Conservation (phyloP, 2,888 invertebrate species). For the Drosophila koepferae region DNA sequence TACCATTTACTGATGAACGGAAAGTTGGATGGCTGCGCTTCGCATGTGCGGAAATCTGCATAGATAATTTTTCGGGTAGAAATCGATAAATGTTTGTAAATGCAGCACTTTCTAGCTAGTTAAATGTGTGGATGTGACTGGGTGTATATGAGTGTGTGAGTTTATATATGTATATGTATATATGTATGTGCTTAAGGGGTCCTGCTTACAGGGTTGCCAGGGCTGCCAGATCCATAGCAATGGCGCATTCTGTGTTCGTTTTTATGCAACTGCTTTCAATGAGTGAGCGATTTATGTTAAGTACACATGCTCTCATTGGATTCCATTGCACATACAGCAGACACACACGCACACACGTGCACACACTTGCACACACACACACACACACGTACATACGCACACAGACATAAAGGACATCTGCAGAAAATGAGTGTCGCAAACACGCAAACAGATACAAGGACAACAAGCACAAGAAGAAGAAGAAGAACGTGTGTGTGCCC, state of each 20-base stretch:
- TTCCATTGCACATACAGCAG: conserved; percentile 62
- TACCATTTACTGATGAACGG: conserved; percentile 33
- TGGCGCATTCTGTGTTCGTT: conserved; percentile 55
- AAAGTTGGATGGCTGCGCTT: conserved; percentile 61
- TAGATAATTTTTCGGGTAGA: conserved; percentile 69
- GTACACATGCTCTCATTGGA: conserved; percentile 80
- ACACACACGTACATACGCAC: conserved; percentile 16
- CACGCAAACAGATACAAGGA: conserved; percentile 80
- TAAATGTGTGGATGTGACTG: background rate
- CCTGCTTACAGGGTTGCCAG: conserved; percentile 21
- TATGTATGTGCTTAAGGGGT: conserved; percentile 1
- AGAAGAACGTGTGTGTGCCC: conserved; percentile 76
- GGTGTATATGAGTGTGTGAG: background rate
- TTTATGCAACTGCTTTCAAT: conserved; percentile 80
- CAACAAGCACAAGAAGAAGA: conserved; percentile 39
- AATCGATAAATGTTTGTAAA: conserved; percentile 75
- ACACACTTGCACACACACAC: conserved; percentile 13
- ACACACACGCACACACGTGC: conserved; percentile 16
- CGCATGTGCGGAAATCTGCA: conserved; percentile 66
- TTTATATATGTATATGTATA: background rate
- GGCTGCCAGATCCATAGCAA: conserved; percentile 25
- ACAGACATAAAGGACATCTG: conserved; percentile 68
- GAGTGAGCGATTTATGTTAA: conserved; percentile 79
- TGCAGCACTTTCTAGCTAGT: conserved; percentile 48
- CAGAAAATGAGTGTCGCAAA: conserved; percentile 79